Percentiles rank a stretch among this genome's conserved stretches.
Conservation (phyloP, 2,113 vertebrate species). For the Heterotilapia buettikoferi region DNA sequence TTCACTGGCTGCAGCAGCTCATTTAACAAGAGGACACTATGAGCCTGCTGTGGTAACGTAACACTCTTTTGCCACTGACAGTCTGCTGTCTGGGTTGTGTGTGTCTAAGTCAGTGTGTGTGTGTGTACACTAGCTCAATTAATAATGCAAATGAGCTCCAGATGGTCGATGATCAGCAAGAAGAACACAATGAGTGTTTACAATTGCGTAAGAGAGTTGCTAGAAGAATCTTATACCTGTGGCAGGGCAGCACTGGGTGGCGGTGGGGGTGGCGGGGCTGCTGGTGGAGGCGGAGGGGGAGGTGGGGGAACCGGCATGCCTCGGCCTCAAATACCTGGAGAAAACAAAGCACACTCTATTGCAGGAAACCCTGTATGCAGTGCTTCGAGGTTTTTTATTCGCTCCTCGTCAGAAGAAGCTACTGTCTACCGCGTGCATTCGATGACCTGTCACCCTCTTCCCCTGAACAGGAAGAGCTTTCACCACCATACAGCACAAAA, state of each 20-base stretch:
- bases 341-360: not conserved
- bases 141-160: slow-evolving; percentile 63
- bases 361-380: not conserved
- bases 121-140: slow-evolving; percentile 13
- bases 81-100: slow-evolving; percentile 14
- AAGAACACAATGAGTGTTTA: not conserved
- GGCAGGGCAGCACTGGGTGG: slow-evolving; percentile 36
- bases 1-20: not conserved
- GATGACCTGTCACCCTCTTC: slow-evolving; percentile 13
- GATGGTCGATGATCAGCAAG: slow-evolving; percentile 19
- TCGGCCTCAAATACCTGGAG: slow-evolving; percentile 35
- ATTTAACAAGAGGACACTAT: slow-evolving; percentile 32
- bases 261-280: slow-evolving; percentile 24
- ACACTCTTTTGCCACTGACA: slow-evolving; percentile 40
- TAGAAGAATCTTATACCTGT: slow-evolving; percentile 40
- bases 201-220: not conserved
- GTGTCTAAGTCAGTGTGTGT: slow-evolving; percentile 2
- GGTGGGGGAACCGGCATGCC: slow-evolving; percentile 56
- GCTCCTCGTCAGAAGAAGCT: not conserved
- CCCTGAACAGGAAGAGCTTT: slow-evolving; percentile 46
- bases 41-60: slow-evolving; percentile 35
- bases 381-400: not conserved
- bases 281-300: slow-evolving; percentile 25
- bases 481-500: slow-evolving; percentile 31
- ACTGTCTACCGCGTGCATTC: not conserved